Evolutionary conservation across 2,797 vertebrate genomes (phyloP).

Genomic region (Calcarius lapponicus): DNA sequence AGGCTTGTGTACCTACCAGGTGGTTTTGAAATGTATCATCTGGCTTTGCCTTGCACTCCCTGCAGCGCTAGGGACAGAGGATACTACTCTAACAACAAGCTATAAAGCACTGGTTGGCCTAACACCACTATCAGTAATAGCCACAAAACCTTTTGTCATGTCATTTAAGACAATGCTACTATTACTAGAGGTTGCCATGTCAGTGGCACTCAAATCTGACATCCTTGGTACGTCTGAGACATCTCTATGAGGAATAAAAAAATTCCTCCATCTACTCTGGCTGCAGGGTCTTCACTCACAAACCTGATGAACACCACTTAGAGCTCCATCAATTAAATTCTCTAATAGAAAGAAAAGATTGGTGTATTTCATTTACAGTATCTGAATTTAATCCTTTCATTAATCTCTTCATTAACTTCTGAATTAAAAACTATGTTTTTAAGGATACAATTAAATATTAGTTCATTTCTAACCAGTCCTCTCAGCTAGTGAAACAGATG

Average conservation of each 20-base stretch:
- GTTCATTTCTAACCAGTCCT: neutral
- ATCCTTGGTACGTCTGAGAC: neutral
- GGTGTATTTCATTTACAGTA: neutral
- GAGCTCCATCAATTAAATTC: neutral
- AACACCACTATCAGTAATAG: neutral
- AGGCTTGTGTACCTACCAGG: neutral
- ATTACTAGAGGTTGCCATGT: neutral
- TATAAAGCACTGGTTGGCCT: neutral
- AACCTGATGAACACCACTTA: neutral
- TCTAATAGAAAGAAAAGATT: neutral
- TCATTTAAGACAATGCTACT: neutral
- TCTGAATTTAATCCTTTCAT: neutral
- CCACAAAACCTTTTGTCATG: neutral
- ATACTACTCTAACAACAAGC: accelerated
- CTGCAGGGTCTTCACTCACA: neutral
- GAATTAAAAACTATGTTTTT: neutral
- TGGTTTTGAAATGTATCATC: neutral
- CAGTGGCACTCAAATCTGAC: neutral
- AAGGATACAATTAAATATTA: neutral
- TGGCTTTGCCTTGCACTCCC: neutral
- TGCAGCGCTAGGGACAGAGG: accelerated
- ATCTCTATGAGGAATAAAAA: neutral
- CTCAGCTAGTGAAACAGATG: neutral
- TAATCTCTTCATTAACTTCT: neutral
- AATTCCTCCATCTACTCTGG: neutral